Conservation (phyloP, 2,797 vertebrate genomes). For the Gallinago solitaria region DNA sequence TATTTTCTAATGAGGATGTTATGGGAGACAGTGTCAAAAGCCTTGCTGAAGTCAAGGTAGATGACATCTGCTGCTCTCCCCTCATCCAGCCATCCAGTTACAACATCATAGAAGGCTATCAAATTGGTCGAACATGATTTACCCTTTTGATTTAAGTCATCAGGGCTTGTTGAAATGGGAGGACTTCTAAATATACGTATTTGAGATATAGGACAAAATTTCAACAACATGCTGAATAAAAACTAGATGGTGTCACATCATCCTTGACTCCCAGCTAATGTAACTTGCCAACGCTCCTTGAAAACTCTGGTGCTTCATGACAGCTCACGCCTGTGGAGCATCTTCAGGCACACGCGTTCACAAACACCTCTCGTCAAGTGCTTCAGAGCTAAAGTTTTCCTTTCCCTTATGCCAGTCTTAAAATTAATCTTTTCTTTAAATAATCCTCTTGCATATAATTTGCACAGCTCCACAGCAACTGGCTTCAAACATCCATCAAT, state of each 20-base stretch:
- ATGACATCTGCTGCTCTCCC: too few relatives aligned
- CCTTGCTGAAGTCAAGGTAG: too few relatives aligned
- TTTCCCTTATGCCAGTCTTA: background rate
- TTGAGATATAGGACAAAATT: background rate
- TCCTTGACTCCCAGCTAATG: background rate
- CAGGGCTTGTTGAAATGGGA: background rate
- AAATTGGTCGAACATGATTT: too few relatives aligned
- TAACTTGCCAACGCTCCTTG: background rate
- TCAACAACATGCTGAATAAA: background rate
- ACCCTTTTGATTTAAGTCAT: background rate
- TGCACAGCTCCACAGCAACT: background rate
- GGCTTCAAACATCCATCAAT: constrained; percentile 23
- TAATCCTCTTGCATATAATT: background rate
- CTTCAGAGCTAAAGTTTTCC: background rate
- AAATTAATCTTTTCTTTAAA: constrained; percentile 11
- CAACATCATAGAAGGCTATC: too few relatives aligned
- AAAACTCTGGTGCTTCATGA: background rate
- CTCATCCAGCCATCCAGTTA: too few relatives aligned
- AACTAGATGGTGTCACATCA: background rate
- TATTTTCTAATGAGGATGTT: too few relatives aligned
- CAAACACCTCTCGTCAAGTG: background rate
- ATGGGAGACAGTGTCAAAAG: too few relatives aligned
- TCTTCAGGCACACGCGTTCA: background rate
- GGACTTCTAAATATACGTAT: background rate
- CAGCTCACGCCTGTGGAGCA: background rate